Conservation (phyloP, 2,888 invertebrate genomes). For the Nomada fabriciana region DNA sequence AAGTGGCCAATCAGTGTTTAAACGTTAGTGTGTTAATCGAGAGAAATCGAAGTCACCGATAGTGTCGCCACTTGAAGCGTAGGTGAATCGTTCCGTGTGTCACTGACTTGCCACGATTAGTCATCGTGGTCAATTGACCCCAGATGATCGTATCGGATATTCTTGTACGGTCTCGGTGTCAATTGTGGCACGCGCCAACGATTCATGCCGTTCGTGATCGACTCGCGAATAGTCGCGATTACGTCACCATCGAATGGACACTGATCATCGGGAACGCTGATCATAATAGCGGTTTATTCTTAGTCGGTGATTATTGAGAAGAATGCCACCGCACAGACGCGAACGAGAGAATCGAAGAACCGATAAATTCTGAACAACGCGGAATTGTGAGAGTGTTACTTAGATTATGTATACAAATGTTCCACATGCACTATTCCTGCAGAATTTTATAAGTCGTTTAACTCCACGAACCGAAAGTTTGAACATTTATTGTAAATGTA, state of each 20-base stretch:
- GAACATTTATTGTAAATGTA: too few relatives aligned
- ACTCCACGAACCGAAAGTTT: too few relatives aligned
- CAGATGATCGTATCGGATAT: slow-evolving; percentile 74
- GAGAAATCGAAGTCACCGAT: slow-evolving; percentile 23
- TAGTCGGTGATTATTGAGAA: slow-evolving; percentile 65
- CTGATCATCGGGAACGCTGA: slow-evolving; percentile 67
- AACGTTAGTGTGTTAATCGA: not conserved
- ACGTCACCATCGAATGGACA: slow-evolving; percentile 74
- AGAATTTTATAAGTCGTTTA: too few relatives aligned
- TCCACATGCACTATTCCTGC: too few relatives aligned
- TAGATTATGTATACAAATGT: not conserved
- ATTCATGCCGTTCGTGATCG: slow-evolving; percentile 76
- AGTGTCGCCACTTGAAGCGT: slow-evolving; percentile 33
- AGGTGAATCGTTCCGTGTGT: slow-evolving; percentile 74
- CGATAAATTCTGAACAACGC: not conserved
- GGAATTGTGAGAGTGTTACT: not conserved
- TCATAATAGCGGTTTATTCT: slow-evolving; percentile 68
- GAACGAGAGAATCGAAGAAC: slow-evolving; percentile 10
- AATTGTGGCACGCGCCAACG: slow-evolving; percentile 82
- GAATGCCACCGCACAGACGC: slow-evolving; percentile 8
- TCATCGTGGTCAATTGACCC: slow-evolving; percentile 80
- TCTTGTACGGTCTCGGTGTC: slow-evolving; percentile 76
- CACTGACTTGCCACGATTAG: slow-evolving; percentile 77
- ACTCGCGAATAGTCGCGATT: slow-evolving; percentile 75
- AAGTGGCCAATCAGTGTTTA: too few relatives aligned